A percentile compares a stretch with the other conserved stretches of the same genome.
These are phyloP conservation scores for Argya squamiceps DNA, from an alignment of 2,797 vertebrate species.

Conservation along the genomic window DNA sequence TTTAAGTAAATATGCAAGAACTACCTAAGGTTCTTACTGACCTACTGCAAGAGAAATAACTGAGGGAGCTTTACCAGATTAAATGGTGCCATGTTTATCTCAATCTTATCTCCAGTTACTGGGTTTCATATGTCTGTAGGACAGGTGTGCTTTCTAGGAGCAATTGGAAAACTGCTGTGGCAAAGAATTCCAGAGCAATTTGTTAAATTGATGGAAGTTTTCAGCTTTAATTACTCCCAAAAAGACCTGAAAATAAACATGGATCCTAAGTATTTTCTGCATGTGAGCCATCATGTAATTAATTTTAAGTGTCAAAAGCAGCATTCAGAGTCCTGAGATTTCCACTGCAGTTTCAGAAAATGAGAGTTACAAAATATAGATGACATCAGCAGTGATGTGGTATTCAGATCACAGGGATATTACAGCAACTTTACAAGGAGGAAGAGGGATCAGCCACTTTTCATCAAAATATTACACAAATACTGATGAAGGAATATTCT, in stretches of 20 bases:
- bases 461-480: not conserved
- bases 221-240: not conserved
- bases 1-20: slow-evolving; percentile 64
- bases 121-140: not conserved
- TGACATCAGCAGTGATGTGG: not conserved
- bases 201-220: not conserved
- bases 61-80: not conserved
- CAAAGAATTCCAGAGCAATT: not conserved
- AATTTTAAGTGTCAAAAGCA: not conserved
- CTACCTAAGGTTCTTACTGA: not conserved
- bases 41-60: not conserved
- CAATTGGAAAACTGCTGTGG: not conserved
- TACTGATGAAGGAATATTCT: not conserved
- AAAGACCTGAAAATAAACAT: not conserved
- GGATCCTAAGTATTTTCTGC: not conserved
- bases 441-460: not conserved
- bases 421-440: not conserved
- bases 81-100: not conserved
- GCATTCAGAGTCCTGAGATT: not conserved
- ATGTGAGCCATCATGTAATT: not conserved
- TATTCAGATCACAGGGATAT: not conserved
- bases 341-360: not conserved
- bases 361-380: not conserved
- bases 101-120: not conserved
- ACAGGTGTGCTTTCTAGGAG: not conserved